Percentiles rank a stretch among this genome's conserved stretches.
These are phyloP conservation scores for Hyposoter dolosus DNA, from an alignment of 2,888 invertebrate species.

Conservation along the genomic window DNA sequence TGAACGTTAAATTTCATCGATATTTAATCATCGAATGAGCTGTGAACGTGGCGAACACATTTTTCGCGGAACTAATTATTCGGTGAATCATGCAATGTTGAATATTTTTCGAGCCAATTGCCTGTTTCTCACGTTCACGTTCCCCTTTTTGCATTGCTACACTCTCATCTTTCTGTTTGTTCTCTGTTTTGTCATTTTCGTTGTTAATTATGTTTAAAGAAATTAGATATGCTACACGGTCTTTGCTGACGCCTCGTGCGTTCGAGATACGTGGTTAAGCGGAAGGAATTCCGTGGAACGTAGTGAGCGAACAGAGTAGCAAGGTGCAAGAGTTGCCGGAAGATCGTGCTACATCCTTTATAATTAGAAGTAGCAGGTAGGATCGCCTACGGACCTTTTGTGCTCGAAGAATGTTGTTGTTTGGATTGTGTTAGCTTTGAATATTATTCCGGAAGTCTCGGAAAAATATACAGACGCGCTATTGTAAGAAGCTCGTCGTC, in stretches of 20 bases:
- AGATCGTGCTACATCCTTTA: conserved; percentile 48
- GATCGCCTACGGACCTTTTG: conserved; percentile 37
- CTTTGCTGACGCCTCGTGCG: conserved; percentile 25
- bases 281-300: conserved; percentile 39
- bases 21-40: too few relatives aligned
- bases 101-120: not conserved
- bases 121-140: not conserved
- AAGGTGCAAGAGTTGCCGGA: conserved; percentile 18
- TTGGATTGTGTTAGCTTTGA: conserved; percentile 24
- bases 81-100: not conserved
- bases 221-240: conserved; percentile 13
- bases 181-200: not conserved
- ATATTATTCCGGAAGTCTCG: conserved; percentile 48
- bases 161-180: not conserved
- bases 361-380: conserved; percentile 59
- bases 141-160: not conserved
- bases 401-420: conserved; percentile 34
- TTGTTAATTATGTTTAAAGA: conserved; percentile 55
- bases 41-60: too few relatives aligned
- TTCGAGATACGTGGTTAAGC: conserved; percentile 36
- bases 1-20: too few relatives aligned
- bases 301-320: not conserved
- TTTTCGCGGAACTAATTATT: too few relatives aligned
- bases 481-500: conserved; percentile 4
- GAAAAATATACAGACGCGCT: not conserved